phyloP scores from a whole-genome alignment of 2,888 invertebrate genomes.

The Polyommatus iphigenia region DNA sequence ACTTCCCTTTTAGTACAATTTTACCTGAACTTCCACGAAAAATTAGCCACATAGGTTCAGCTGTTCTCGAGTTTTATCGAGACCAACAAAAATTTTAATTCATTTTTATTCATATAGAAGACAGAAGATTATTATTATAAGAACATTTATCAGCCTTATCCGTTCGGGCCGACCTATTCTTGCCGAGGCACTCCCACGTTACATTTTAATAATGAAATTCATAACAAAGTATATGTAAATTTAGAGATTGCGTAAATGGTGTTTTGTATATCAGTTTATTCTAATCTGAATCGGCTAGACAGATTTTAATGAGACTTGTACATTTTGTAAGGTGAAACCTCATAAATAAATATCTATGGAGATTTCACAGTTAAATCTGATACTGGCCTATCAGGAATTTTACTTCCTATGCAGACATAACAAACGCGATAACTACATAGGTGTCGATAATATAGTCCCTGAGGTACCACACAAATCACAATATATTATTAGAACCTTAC shows the following conservation, averaged over 20 bases:
- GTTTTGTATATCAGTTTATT: constrained; percentile 21
- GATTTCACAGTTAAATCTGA: not conserved
- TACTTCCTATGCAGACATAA: not conserved
- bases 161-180: not conserved
- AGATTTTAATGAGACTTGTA: constrained; percentile 19
- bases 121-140: too few species aligned
- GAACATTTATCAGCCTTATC: not conserved
- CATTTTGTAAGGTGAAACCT: constrained; percentile 1
- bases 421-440: not conserved
- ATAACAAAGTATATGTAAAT: constrained; percentile 10
- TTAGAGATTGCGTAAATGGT: not conserved
- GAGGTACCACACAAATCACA: too few species aligned
- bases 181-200: not conserved
- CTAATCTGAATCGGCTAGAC: constrained; percentile 5
- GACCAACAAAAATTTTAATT: too few species aligned
- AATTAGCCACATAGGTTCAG: too few species aligned
- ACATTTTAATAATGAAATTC: not conserved
- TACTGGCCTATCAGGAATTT: not conserved
- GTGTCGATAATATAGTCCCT: too few species aligned
- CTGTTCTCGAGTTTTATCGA: too few species aligned
- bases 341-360: constrained; percentile 10
- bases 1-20: too few species aligned
- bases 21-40: too few species aligned
- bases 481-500: too few species aligned
- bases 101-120: too few species aligned